These are phyloP conservation scores for Lasius fuliginosus DNA, from an alignment of 2,888 invertebrate species.

Conservation along the genomic window DNA sequence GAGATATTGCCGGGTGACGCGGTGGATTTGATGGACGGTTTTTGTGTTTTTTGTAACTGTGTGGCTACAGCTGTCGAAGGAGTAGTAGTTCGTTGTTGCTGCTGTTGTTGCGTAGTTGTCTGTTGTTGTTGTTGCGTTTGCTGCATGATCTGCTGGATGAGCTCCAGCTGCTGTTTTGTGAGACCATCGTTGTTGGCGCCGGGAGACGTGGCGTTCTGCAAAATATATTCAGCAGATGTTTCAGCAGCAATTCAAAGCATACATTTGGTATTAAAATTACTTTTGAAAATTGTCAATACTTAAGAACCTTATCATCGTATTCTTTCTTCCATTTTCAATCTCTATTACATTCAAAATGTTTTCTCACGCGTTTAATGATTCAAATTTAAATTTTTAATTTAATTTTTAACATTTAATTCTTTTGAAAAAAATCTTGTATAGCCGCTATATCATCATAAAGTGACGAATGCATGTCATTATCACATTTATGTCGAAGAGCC, in stretches of 20 bases:
- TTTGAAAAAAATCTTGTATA: background rate
- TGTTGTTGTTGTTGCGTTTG: slow-evolving; percentile 89
- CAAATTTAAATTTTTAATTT: background rate
- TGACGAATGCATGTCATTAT: background rate
- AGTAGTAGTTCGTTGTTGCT: slow-evolving; percentile 76
- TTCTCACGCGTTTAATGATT: background rate
- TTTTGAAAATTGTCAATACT: background rate
- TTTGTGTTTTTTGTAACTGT: slow-evolving; percentile 85
- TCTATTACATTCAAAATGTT: background rate
- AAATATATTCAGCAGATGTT: slow-evolving; percentile 36
- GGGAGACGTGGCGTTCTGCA: slow-evolving; percentile 85
- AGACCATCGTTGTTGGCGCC: slow-evolving; percentile 89
- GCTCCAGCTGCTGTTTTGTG: slow-evolving; percentile 91
- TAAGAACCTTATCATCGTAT: background rate
- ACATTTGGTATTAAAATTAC: background rate
- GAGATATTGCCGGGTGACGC: slow-evolving; percentile 80
- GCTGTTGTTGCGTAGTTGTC: slow-evolving; percentile 77
- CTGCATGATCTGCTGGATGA: slow-evolving; percentile 93
- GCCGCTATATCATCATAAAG: background rate
- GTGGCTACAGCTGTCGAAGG: slow-evolving; percentile 83
- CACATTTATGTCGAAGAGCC: slow-evolving; percentile 9
- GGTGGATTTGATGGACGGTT: slow-evolving; percentile 84
- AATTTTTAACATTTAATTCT: background rate
- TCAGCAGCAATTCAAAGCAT: background rate
- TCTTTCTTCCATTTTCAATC: background rate